Conservation (phyloP, 2,113 vertebrate genomes). For the Riparia riparia region DNA sequence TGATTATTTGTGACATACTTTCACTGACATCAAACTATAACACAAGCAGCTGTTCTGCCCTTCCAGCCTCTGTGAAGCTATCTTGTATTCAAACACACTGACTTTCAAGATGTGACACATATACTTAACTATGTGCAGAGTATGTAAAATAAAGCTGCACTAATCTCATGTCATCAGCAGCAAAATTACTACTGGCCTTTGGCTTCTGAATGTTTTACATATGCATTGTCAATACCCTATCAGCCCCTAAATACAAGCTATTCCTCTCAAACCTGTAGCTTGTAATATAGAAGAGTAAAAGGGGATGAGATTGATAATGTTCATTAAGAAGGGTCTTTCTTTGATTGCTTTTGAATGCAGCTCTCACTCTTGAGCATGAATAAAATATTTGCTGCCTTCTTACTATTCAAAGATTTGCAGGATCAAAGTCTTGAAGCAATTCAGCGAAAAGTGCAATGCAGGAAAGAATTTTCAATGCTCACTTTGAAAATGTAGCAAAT, state of each 20-base stretch:
- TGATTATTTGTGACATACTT: neutral
- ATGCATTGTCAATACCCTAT: neutral
- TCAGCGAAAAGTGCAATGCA: neutral
- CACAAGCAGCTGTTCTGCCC: neutral
- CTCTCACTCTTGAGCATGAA: neutral
- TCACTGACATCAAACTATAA: neutral
- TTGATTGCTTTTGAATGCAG: neutral
- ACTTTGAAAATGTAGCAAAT: neutral
- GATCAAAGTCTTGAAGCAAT: neutral
- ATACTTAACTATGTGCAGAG: neutral
- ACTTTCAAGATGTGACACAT: neutral
- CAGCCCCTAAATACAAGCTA: neutral
- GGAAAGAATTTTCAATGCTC: neutral
- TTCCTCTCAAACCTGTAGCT: neutral
- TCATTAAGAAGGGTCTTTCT: neutral
- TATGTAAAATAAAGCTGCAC: neutral
- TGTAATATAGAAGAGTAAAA: neutral
- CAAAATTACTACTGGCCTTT: neutral
- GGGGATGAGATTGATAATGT: neutral
- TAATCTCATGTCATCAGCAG: neutral
- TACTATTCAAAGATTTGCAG: neutral
- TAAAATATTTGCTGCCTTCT: neutral
- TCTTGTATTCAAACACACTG: neutral
- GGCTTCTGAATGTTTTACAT: neutral
- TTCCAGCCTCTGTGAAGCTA: neutral